Conservation (phyloP, 2,113 vertebrate genomes). For the Sterrhoptilus dennistouni region DNA sequence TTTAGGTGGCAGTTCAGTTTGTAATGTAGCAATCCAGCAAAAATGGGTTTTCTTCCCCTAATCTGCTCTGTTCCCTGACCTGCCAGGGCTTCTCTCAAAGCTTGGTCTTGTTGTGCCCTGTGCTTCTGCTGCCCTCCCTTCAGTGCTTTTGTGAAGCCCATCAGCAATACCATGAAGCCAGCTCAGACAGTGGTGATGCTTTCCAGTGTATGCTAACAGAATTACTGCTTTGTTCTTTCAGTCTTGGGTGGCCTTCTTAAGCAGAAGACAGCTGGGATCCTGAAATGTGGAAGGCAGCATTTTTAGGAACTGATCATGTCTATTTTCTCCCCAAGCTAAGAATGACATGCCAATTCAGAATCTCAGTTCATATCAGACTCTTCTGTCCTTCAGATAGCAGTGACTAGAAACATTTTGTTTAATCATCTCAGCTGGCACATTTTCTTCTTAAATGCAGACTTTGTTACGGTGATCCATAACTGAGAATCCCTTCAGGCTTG, state of each 20-base stretch:
- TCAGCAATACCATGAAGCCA: not conserved
- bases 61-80: not conserved
- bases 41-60: not conserved
- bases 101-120: not conserved
- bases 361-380: constrained; percentile 10
- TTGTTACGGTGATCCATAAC: constrained; percentile 49
- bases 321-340: not conserved
- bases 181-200: not conserved
- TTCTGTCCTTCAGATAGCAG: constrained; percentile 42
- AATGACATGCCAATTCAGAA: constrained; percentile 19
- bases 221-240: not conserved
- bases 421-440: constrained; percentile 16
- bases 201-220: not conserved
- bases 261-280: not conserved
- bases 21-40: not conserved
- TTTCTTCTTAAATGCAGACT: constrained; percentile 56
- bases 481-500: constrained; percentile 62
- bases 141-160: not conserved
- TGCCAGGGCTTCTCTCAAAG: not conserved
- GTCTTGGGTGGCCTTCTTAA: not conserved
- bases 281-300: not conserved
- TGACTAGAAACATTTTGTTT: constrained; percentile 54
- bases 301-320: constrained; percentile 10
- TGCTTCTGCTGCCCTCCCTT: not conserved
- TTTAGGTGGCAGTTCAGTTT: not conserved